Percentiles rank a stretch among this genome's conserved stretches.
phyloP scores from a whole-genome alignment of 2,888 invertebrate genomes.

The Mycalesis mineus region DNA sequence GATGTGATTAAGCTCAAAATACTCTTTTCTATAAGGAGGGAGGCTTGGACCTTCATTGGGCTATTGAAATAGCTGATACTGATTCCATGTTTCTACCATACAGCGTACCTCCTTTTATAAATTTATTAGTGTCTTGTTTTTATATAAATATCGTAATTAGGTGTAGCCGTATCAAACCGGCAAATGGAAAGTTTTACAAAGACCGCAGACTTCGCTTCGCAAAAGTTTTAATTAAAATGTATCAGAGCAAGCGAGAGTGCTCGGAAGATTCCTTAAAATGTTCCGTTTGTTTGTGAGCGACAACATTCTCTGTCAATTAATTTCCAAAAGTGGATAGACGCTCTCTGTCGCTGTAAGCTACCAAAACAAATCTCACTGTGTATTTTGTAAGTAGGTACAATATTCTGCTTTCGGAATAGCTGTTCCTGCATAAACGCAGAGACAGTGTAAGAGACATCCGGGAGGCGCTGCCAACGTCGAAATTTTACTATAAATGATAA shows the following conservation, averaged over 20 bases:
- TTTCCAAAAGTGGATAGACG: constrained; percentile 66
- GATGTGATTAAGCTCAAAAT: too few relatives aligned
- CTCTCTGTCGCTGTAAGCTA: constrained; percentile 46
- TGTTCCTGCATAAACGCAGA: background rate
- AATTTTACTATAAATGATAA: background rate
- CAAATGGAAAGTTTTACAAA: constrained; percentile 7
- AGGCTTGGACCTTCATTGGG: too few relatives aligned
- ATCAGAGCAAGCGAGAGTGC: constrained; percentile 52
- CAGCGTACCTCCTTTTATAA: background rate
- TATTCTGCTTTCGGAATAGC: background rate
- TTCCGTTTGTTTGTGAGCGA: constrained; percentile 59
- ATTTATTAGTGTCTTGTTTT: background rate
- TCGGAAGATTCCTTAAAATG: constrained; percentile 52
- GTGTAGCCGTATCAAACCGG: background rate
- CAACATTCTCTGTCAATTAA: constrained; percentile 66
- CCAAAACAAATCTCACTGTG: constrained; percentile 54
- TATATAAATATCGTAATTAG: background rate
- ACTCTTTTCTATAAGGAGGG: too few relatives aligned
- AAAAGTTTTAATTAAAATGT: constrained; percentile 74
- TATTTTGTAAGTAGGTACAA: background rate
- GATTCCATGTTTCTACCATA: too few relatives aligned
- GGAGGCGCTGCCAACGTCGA: background rate
- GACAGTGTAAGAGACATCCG: background rate
- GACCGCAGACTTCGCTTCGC: constrained; percentile 50
- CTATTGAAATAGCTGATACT: too few relatives aligned